Evolutionary conservation across 2,888 invertebrate genomes (phyloP).

Genomic region (Hydropsyche betteni): DNA sequence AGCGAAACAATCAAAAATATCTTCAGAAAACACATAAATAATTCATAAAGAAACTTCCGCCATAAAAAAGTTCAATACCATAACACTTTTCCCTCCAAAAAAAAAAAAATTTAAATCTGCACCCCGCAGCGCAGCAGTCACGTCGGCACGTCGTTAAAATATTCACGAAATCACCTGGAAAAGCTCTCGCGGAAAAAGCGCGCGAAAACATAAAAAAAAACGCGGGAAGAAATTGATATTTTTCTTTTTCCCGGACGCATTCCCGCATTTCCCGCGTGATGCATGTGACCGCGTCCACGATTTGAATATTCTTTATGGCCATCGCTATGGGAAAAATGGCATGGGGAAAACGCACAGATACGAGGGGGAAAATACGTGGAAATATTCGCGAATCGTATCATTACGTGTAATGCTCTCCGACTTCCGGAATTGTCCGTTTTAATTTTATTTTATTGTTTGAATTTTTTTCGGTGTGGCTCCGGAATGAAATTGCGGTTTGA

Average conservation of each 20-base stretch:
- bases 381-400: neutral
- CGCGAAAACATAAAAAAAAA: neutral
- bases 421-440: neutral
- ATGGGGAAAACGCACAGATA: conserved; percentile 9
- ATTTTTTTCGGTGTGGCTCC: neutral
- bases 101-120: too few relatives aligned
- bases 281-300: conserved; percentile 34
- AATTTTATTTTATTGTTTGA: neutral
- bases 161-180: conserved; percentile 8
- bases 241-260: neutral
- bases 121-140: too few relatives aligned
- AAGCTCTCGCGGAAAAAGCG: neutral
- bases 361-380: neutral
- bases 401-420: neutral
- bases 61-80: too few relatives aligned
- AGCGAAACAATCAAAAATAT: too few relatives aligned
- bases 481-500: neutral
- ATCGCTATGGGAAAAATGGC: conserved; percentile 26
- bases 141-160: too few relatives aligned
- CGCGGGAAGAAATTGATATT: conserved; percentile 3
- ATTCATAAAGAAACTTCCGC: too few relatives aligned
- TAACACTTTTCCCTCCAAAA: too few relatives aligned
- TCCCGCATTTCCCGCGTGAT: conserved; percentile 25
- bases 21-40: too few relatives aligned
- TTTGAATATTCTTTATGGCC: conserved; percentile 46